Evolutionary conservation across 1,140 invertebrate species (phyloP).

Genomic region (Megalonaias nervosa): DNA sequence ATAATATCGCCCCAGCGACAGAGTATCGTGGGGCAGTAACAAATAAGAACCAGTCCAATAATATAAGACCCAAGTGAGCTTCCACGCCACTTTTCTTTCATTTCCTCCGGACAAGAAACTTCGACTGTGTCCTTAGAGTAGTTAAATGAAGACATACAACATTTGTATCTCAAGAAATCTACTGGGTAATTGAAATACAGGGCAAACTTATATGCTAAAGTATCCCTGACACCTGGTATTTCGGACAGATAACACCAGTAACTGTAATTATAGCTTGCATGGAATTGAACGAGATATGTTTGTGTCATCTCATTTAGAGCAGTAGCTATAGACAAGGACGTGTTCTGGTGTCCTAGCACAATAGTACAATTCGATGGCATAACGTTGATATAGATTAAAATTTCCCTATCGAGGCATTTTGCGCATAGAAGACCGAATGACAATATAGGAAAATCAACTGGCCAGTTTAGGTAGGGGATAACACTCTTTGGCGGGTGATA

Average conservation of each 20-base stretch:
- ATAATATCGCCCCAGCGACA: not conserved
- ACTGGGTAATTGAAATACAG: slow-evolving; percentile 17
- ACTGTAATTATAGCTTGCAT: not conserved
- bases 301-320: slow-evolving; percentile 15
- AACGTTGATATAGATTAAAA: slow-evolving; percentile 2
- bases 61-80: slow-evolving; percentile 11
- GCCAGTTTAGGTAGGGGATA: slow-evolving; percentile 27
- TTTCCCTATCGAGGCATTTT: not conserved
- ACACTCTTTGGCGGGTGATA: not conserved
- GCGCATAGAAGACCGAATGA: no score
- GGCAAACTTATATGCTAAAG: slow-evolving; percentile 8
- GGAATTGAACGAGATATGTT: slow-evolving; percentile 1
- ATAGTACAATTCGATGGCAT: slow-evolving; percentile 4
- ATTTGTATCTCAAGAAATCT: slow-evolving; percentile 14
- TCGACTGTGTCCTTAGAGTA: not conserved
- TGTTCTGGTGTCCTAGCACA: slow-evolving; percentile 3
- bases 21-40: slow-evolving; percentile 17
- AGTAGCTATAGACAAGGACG: not conserved
- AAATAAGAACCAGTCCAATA: slow-evolving; percentile 10
- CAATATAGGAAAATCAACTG: slow-evolving; percentile 19
- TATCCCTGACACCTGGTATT: slow-evolving; percentile 18
- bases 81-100: slow-evolving; percentile 1
- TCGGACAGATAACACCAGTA: slow-evolving; percentile 23
- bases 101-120: not conserved
- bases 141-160: slow-evolving; percentile 3